Percentiles rank a stretch among this genome's conserved stretches.
phyloP scores from a whole-genome alignment of 2,888 invertebrate genomes.

The Gasteruption jaculator region DNA sequence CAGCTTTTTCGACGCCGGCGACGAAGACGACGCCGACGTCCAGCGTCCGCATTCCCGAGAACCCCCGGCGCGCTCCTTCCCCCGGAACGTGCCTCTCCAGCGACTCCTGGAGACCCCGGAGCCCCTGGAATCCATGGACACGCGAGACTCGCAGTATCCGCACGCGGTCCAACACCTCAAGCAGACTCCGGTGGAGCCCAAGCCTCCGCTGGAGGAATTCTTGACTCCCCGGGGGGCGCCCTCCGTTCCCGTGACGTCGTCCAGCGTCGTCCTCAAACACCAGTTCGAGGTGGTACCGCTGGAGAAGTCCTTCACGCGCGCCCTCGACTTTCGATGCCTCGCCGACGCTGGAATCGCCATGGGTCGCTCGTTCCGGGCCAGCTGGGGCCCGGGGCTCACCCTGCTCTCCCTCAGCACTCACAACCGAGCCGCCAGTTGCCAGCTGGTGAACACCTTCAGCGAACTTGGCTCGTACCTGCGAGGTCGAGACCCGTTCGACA shows the following conservation, averaged over 20 bases:
- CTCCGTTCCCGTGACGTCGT: too few species aligned
- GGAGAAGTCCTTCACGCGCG: constrained; percentile 35
- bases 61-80: constrained; percentile 10
- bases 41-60: constrained; percentile 12
- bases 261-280: constrained; percentile 48
- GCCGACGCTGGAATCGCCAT: constrained; percentile 43
- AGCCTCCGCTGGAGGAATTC: too few species aligned
- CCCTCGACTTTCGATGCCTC: constrained; percentile 35
- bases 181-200: too few species aligned
- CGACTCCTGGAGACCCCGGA: too few species aligned
- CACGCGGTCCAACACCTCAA: too few species aligned
- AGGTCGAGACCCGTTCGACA: constrained; percentile 40
- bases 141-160: too few species aligned
- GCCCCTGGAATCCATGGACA: too few species aligned
- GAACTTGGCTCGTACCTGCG: constrained; percentile 37
- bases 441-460: constrained; percentile 49
- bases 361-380: constrained; percentile 66
- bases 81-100: too few species aligned
- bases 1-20: constrained; percentile 61
- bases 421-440: constrained; percentile 43
- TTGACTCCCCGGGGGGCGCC: too few species aligned
- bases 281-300: constrained; percentile 50
- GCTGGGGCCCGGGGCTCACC: constrained; percentile 68
- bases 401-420: constrained; percentile 56
- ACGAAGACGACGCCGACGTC: constrained; percentile 33